Percentiles rank a stretch among this genome's conserved stretches.
Evolutionary conservation across 2,797 vertebrate species (phyloP).

Genomic region (Characodon lateralis): DNA sequence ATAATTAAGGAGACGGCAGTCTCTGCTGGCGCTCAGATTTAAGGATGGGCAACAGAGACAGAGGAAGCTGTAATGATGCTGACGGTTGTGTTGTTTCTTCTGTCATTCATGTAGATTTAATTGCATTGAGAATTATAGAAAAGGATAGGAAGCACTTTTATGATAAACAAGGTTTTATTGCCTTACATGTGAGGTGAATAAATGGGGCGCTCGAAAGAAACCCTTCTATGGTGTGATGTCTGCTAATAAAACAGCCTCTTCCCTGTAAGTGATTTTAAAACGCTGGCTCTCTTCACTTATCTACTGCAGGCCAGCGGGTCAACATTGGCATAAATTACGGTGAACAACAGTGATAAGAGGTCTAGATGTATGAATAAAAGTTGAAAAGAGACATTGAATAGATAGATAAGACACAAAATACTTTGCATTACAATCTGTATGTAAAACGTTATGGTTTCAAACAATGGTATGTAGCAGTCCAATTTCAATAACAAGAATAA

Average conservation of each 20-base stretch:
- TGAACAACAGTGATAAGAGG: background rate
- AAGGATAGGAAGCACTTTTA: constrained; percentile 43
- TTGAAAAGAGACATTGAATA: background rate
- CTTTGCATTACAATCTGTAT: background rate
- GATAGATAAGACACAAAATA: background rate
- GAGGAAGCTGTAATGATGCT: constrained; percentile 43
- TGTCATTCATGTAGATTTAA: constrained; percentile 50
- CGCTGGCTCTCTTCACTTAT: background rate
- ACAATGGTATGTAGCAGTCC: background rate
- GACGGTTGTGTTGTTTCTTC: constrained; percentile 46
- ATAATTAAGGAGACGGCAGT: constrained; percentile 67
- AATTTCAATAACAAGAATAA: no score
- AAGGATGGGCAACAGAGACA: constrained; percentile 41
- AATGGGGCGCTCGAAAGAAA: background rate
- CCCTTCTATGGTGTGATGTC: constrained; percentile 5
- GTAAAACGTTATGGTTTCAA: background rate
- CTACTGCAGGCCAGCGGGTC: background rate
- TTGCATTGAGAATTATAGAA: constrained; percentile 36
- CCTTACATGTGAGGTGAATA: constrained; percentile 32
- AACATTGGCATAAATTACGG: background rate
- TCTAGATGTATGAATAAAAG: background rate
- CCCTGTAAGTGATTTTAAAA: background rate
- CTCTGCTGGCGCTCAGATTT: constrained; percentile 43
- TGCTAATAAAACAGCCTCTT: constrained; percentile 1
- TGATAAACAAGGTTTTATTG: constrained; percentile 23